A percentile compares a stretch with the other conserved stretches of the same genome.
These are phyloP conservation scores for Sminthopsis crassicaudata DNA, from an alignment of 2,113 vertebrate species.

Conservation along the genomic window DNA sequence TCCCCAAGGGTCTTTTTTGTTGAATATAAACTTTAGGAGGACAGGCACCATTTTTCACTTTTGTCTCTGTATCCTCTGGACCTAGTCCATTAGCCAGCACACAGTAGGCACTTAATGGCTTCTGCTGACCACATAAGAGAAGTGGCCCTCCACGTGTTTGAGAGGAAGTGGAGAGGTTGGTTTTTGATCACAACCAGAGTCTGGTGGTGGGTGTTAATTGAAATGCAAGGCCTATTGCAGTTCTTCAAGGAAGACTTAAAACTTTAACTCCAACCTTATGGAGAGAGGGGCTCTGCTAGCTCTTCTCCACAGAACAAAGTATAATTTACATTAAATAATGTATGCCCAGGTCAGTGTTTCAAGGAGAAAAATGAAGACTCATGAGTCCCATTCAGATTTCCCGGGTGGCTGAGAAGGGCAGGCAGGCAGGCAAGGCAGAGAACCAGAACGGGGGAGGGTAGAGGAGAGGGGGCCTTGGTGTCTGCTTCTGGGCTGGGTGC, in stretches of 20 bases:
- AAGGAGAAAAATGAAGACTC: conserved; percentile 7
- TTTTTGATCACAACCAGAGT: conserved; percentile 49
- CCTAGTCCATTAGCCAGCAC: not conserved
- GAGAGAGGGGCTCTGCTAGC: not conserved
- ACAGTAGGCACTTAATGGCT: not conserved
- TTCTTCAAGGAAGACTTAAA: conserved; percentile 38
- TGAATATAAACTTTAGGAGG: not conserved
- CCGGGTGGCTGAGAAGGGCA: conserved; percentile 29
- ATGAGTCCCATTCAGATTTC: conserved; percentile 28
- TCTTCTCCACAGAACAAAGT: not conserved
- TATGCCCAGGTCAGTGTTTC: not conserved
- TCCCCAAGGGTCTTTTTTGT: not conserved
- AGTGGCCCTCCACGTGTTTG: conserved; percentile 3
- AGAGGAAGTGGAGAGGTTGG: not conserved
- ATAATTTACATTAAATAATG: not conserved
- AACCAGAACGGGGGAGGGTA: conserved; percentile 22
- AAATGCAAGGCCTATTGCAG: conserved; percentile 15
- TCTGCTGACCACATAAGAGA: not conserved
- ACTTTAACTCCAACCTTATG: conserved; percentile 29
- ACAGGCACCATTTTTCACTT: not conserved
- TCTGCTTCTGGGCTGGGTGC: not conserved
- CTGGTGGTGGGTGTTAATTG: conserved; percentile 21
- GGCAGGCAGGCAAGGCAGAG: conserved; percentile 14
- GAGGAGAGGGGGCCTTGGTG: too few species aligned
- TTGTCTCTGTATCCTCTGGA: not conserved